Conservation (phyloP, 2,797 vertebrate genomes). For the Sardinella longiceps region DNA sequence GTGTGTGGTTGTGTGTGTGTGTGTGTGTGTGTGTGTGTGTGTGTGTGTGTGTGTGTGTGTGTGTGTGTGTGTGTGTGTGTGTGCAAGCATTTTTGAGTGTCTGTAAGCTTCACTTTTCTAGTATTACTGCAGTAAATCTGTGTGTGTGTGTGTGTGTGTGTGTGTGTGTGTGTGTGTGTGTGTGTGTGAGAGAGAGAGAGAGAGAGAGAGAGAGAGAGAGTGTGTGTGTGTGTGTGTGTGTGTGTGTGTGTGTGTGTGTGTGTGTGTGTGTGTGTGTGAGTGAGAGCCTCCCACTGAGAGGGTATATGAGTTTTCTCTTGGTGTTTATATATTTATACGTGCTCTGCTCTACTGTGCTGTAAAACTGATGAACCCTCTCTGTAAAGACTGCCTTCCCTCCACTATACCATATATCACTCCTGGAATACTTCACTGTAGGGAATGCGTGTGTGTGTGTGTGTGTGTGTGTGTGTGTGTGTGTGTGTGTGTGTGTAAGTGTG, state of each 20-base stretch:
- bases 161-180: background rate
- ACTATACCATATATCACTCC: background rate
- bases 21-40: too few relatives aligned
- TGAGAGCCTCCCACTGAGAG: background rate
- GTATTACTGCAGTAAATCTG: background rate
- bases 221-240: background rate
- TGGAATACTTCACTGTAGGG: background rate
- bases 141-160: background rate
- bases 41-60: background rate
- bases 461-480: slow-evolving; percentile 1
- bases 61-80: background rate
- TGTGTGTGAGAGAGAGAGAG: background rate
- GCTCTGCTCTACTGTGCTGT: background rate
- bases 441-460: background rate
- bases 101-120: background rate
- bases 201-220: background rate
- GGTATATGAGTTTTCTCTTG: background rate
- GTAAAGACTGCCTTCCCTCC: background rate
- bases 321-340: background rate
- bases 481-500: background rate
- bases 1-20: background rate
- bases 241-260: slow-evolving; percentile 6
- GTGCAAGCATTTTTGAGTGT: background rate
- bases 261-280: slow-evolving; percentile 1
- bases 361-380: slow-evolving; percentile 12